Evolutionary conservation across 2,113 vertebrate genomes (phyloP).

Genomic region (Bujurquina vittata): DNA sequence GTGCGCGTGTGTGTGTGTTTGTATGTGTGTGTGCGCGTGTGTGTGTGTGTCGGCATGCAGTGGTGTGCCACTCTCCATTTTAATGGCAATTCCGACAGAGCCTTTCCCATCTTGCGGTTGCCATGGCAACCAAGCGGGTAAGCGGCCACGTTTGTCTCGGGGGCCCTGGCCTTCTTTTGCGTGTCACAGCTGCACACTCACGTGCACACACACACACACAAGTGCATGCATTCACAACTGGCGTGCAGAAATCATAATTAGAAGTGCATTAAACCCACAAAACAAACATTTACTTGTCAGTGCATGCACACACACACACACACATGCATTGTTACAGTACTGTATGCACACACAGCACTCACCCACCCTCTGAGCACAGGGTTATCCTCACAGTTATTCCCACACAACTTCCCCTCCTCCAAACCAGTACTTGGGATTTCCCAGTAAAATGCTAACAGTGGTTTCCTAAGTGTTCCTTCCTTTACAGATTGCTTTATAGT

Average conservation of each 20-base stretch:
- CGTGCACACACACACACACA: slow-evolving; percentile 37
- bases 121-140: slow-evolving; percentile 87
- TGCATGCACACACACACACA: not conserved
- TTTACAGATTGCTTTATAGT: not conserved
- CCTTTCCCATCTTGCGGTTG: slow-evolving; percentile 78
- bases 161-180: slow-evolving; percentile 83
- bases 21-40: slow-evolving; percentile 31
- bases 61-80: slow-evolving; percentile 68
- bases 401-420: slow-evolving; percentile 18
- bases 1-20: slow-evolving; percentile 39
- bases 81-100: slow-evolving; percentile 86
- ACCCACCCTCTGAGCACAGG: not conserved
- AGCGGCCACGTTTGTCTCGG: slow-evolving; percentile 83
- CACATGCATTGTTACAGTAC: not conserved
- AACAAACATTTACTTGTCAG: slow-evolving; percentile 25
- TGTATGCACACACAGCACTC: not conserved
- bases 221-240: slow-evolving; percentile 28
- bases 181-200: slow-evolving; percentile 75
- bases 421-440: slow-evolving; percentile 50
- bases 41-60: slow-evolving; percentile 77
- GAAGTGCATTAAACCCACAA: slow-evolving; percentile 35
- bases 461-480: slow-evolving; percentile 24
- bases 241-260: slow-evolving; percentile 22
- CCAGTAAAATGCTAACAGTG: slow-evolving; percentile 41
- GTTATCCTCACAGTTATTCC: slow-evolving; percentile 29